These are phyloP conservation scores for Pelodytes ibericus DNA, from an alignment of 2,797 vertebrate species.

Conservation along the genomic window DNA sequence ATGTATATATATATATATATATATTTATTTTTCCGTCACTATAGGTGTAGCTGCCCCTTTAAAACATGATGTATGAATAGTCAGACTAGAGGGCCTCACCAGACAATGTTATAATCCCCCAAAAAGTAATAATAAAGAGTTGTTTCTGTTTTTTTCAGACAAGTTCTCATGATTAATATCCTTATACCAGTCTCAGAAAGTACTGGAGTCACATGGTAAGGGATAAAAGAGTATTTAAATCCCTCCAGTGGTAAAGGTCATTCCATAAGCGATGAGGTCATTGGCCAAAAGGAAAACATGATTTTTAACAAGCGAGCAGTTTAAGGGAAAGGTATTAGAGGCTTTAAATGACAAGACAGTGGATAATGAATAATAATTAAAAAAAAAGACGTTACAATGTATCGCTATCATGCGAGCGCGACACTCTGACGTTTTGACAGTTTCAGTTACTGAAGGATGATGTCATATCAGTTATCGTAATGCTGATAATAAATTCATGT, in stretches of 20 bases:
- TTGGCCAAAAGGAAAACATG: background rate
- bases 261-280: constrained; percentile 50
- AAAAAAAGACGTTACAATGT: no score
- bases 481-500: no score
- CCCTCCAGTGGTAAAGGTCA: constrained; percentile 42
- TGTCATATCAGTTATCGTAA: no score
- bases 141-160: constrained; percentile 22
- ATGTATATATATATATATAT: no score
- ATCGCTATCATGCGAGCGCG: no score
- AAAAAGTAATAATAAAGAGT: constrained; percentile 23
- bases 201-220: constrained; percentile 41
- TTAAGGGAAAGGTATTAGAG: constrained; percentile 14
- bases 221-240: constrained; percentile 44
- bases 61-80: no score
- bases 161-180: constrained; percentile 42
- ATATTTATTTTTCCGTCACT: no score
- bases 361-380: constrained; percentile 30
- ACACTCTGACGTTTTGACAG: no score
- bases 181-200: constrained; percentile 45
- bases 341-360: constrained; percentile 20
- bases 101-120: constrained; percentile 13
- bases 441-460: no score
- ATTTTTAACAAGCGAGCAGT: constrained; percentile 27
- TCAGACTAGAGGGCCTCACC: background rate
- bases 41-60: no score